Evolutionary conservation across 2,888 invertebrate species (phyloP).

Genomic region (Tolmerus cingulatus): DNA sequence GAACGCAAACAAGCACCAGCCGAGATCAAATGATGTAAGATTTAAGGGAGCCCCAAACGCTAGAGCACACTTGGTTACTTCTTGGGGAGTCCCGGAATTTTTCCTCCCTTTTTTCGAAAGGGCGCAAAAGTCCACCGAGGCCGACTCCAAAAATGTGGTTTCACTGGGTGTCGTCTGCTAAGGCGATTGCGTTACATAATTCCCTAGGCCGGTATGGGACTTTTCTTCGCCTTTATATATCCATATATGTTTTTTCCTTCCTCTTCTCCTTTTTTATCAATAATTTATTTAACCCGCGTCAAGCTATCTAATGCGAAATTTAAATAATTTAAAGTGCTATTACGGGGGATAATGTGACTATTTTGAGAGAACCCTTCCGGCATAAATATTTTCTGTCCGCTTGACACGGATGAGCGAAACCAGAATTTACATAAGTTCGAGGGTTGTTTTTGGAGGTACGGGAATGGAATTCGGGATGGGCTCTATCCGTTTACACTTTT

Average conservation of each 20-base stretch:
- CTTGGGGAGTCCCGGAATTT: not conserved
- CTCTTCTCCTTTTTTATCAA: not conserved
- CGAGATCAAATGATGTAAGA: not conserved
- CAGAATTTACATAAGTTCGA: not conserved
- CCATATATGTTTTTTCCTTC: not conserved
- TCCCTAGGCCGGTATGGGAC: not conserved
- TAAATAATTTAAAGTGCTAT: constrained; percentile 29
- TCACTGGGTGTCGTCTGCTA: not conserved
- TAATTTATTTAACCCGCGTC: constrained; percentile 21
- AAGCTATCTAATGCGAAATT: constrained; percentile 1
- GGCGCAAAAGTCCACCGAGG: not conserved
- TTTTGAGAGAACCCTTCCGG: not conserved
- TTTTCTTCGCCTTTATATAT: not conserved
- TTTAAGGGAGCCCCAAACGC: not conserved
- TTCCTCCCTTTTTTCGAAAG: not conserved
- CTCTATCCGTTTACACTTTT: not conserved
- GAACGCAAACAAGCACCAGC: not conserved
- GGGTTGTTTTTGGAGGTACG: not conserved
- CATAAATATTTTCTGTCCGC: not conserved
- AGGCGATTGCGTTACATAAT: not conserved
- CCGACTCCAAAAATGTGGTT: not conserved
- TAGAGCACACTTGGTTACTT: not conserved
- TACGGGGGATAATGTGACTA: constrained; percentile 6
- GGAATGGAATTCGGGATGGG: not conserved
- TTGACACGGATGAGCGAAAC: not conserved